Evolutionary conservation across 2,888 invertebrate genomes (phyloP).

Genomic region (Lasius fuliginosus): DNA sequence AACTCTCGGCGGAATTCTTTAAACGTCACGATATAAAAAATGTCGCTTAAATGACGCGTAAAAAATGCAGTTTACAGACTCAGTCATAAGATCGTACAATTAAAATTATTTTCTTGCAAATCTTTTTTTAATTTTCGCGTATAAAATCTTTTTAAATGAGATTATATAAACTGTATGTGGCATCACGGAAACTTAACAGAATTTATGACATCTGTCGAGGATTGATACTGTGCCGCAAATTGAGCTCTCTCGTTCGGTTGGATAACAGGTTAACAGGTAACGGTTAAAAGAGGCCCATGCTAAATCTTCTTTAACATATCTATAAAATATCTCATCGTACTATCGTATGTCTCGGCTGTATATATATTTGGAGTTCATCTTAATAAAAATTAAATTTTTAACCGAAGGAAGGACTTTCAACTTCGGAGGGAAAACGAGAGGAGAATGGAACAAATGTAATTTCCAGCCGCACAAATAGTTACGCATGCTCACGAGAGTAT

Average conservation of each 20-base stretch:
- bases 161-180: neutral
- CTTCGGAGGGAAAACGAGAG: slow-evolving; percentile 33
- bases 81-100: neutral
- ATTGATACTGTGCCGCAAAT: neutral
- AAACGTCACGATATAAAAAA: neutral
- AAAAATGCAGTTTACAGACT: neutral
- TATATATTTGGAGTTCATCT: neutral
- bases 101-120: neutral
- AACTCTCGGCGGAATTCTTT: neutral
- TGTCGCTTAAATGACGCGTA: neutral
- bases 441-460: slow-evolving; percentile 44
- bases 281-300: neutral
- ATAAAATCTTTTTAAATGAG: neutral
- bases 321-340: neutral
- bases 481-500: slow-evolving; percentile 42
- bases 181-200: neutral
- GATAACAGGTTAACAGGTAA: neutral
- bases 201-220: neutral
- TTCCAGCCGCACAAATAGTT: slow-evolving; percentile 38
- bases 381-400: slow-evolving; percentile 11
- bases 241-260: neutral
- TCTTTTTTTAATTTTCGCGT: neutral
- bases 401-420: slow-evolving; percentile 15
- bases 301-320: neutral
- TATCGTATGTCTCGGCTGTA: neutral